A percentile compares a stretch with the other conserved stretches of the same genome.
These are phyloP conservation scores for Sycophaga agraensis DNA, from an alignment of 1,140 invertebrate genomes.

Conservation along the genomic window DNA sequence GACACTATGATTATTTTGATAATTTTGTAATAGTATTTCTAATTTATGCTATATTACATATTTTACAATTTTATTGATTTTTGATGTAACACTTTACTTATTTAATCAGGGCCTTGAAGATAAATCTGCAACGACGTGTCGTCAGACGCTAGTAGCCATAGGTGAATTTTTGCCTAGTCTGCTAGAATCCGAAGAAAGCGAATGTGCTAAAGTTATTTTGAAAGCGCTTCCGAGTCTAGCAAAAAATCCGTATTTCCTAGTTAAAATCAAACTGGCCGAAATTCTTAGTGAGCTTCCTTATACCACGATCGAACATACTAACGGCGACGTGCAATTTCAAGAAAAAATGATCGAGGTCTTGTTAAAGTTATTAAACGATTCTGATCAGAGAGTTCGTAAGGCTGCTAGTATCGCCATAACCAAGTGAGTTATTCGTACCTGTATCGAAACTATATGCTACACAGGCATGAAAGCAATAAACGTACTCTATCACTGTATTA, in stretches of 20 bases:
- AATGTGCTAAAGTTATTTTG: slow-evolving; percentile 60
- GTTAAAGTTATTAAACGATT: slow-evolving; percentile 69
- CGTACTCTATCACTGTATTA: too few relatives aligned
- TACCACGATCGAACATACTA: slow-evolving; percentile 56
- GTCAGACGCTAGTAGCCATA: slow-evolving; percentile 65
- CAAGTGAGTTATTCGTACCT: slow-evolving; percentile 64
- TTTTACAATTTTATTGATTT: background rate
- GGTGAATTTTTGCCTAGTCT: slow-evolving; percentile 63
- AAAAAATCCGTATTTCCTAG: slow-evolving; percentile 82
- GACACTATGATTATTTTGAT: too few relatives aligned
- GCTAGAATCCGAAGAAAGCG: slow-evolving; percentile 62
- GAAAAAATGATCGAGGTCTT: slow-evolving; percentile 66
- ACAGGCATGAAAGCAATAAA: too few relatives aligned
- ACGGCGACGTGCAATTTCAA: slow-evolving; percentile 59
- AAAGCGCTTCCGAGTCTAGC: slow-evolving; percentile 65
- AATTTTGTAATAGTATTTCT: too few relatives aligned
- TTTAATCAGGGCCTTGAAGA: slow-evolving; percentile 73
- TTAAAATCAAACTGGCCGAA: slow-evolving; percentile 74
- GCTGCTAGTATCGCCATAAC: slow-evolving; percentile 69
- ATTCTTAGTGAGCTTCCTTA: slow-evolving; percentile 64
- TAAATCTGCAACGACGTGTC: slow-evolving; percentile 68
- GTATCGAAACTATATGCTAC: too few relatives aligned
- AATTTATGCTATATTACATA: background rate
- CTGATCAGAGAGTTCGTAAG: slow-evolving; percentile 75
- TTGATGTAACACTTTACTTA: too few relatives aligned